phyloP scores from a whole-genome alignment of 2,888 invertebrate species.

The Nomada ruficornis region DNA sequence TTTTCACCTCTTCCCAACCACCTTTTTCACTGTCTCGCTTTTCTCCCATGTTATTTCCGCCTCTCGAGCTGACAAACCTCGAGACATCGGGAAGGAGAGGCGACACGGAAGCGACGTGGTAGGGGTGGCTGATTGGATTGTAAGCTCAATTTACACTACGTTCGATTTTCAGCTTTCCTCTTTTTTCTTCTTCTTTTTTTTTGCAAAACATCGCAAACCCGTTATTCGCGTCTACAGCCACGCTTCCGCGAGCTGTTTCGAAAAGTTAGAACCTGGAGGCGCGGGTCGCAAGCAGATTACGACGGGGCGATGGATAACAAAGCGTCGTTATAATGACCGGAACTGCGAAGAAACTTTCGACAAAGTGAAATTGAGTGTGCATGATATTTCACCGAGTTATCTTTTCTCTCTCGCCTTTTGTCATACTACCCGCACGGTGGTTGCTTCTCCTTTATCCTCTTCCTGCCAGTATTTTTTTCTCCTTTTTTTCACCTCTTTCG shows the following conservation, averaged over 20 bases:
- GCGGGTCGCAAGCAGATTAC: background rate
- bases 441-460: background rate
- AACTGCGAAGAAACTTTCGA: slow-evolving; percentile 58
- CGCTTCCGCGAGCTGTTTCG: slow-evolving; percentile 53
- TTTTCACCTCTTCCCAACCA: slow-evolving; percentile 17
- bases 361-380: slow-evolving; percentile 60
- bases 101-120: slow-evolving; percentile 64
- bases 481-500: too few relatives aligned
- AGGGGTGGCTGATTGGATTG: slow-evolving; percentile 81
- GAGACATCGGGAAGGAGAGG: slow-evolving; percentile 44
- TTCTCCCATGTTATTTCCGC: slow-evolving; percentile 59
- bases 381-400: slow-evolving; percentile 53
- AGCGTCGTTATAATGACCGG: slow-evolving; percentile 63
- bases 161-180: slow-evolving; percentile 59
- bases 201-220: slow-evolving; percentile 36
- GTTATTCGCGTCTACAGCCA: slow-evolving; percentile 8
- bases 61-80: slow-evolving; percentile 60
- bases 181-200: slow-evolving; percentile 47
- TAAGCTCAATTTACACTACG: slow-evolving; percentile 82
- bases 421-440: background rate
- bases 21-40: slow-evolving; percentile 52
- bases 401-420: slow-evolving; percentile 19
- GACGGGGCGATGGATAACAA: slow-evolving; percentile 60
- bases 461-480: background rate
- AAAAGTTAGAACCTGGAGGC: slow-evolving; percentile 54